These are phyloP conservation scores for Colaptes auratus DNA, from an alignment of 2,113 vertebrate species.

Conservation along the genomic window DNA sequence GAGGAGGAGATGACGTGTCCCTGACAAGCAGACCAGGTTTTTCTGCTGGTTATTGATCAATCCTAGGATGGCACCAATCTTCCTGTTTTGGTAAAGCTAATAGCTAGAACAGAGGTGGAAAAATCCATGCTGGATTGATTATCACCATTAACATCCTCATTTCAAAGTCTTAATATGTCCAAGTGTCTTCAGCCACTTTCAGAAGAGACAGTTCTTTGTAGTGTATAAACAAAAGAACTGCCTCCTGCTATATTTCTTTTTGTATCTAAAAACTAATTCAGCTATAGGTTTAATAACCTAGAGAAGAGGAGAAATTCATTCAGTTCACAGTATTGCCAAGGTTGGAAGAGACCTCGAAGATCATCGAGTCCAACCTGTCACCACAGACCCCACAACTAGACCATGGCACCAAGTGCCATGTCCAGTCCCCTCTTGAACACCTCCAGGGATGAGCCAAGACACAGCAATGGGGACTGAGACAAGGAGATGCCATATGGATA, in stretches of 20 bases:
- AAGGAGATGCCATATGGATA: neutral
- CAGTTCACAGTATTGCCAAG: too few species aligned
- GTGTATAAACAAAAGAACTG: neutral
- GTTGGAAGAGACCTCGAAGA: too few species aligned
- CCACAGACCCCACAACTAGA: too few species aligned
- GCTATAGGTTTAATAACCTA: neutral
- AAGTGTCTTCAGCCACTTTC: neutral
- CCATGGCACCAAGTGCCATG: too few species aligned
- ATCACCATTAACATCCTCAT: neutral
- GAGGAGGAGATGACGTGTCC: neutral
- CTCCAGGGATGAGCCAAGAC: too few species aligned
- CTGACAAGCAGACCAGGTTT: neutral
- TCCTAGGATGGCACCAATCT: rapidly evolving
- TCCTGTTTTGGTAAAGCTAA: neutral
- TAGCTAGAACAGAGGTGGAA: neutral
- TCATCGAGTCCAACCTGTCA: too few species aligned
- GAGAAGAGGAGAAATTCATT: neutral
- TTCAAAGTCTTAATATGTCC: neutral
- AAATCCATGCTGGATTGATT: neutral
- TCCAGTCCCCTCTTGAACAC: too few species aligned
- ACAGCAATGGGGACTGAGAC: neutral
- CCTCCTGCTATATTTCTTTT: neutral
- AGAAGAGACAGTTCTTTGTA: neutral
- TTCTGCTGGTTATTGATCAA: neutral
- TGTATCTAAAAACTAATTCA: neutral